These are phyloP conservation scores for Amorpha juglandis DNA, from an alignment of 2,888 invertebrate genomes.

Conservation along the genomic window DNA sequence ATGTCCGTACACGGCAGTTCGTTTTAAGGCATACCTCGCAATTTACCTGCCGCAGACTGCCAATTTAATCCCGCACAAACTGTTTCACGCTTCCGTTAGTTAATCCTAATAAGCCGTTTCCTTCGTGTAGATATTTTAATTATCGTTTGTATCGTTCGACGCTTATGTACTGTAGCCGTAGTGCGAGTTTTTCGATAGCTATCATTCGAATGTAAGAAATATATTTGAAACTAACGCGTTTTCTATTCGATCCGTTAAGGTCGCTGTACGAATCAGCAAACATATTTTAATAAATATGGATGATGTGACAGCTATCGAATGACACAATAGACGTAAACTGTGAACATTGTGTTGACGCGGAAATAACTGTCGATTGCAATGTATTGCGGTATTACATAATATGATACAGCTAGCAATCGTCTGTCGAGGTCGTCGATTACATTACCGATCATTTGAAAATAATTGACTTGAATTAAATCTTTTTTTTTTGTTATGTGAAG, in stretches of 20 bases:
- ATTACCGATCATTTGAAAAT: constrained; percentile 1
- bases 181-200: too few species aligned
- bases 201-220: too few species aligned
- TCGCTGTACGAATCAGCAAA: too few species aligned
- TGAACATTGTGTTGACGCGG: not conserved
- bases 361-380: constrained; percentile 19
- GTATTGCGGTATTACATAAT: constrained; percentile 5
- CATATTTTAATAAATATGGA: too few species aligned
- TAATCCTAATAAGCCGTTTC: constrained; percentile 18
- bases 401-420: constrained; percentile 10
- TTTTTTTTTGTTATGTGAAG: not conserved
- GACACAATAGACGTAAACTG: too few species aligned
- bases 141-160: not conserved
- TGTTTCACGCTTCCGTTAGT: constrained; percentile 17
- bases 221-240: too few species aligned
- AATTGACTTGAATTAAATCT: not conserved
- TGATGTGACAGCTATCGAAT: too few species aligned
- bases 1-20: not conserved
- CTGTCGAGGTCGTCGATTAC: constrained; percentile 10
- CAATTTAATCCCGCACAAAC: constrained; percentile 21
- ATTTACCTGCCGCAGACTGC: constrained; percentile 12
- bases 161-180: not conserved
- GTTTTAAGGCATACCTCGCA: constrained; percentile 4
- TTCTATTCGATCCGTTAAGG: too few species aligned
- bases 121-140: constrained; percentile 10